Conservation (phyloP, 2,888 invertebrate genomes). For the Gandaritis pyraliata region DNA sequence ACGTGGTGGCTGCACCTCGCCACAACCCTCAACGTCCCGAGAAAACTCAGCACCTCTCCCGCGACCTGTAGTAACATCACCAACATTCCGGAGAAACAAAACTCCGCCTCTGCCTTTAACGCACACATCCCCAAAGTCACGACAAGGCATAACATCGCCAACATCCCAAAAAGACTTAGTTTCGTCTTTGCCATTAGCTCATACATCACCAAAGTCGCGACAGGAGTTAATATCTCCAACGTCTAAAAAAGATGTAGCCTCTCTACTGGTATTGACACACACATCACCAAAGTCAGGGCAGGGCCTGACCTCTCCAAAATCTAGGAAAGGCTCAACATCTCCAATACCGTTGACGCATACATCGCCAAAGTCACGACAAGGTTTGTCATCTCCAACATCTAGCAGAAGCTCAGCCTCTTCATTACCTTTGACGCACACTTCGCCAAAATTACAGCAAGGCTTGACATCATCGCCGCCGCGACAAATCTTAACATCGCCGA, state of each 20-base stretch:
- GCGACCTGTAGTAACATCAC: not conserved
- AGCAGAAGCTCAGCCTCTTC: not conserved
- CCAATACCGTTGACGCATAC: conserved; percentile 1
- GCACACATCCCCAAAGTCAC: conserved; percentile 13
- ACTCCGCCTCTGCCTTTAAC: conserved; percentile 2
- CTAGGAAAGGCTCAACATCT: not conserved
- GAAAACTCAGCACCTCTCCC: not conserved
- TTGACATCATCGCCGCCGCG: not conserved
- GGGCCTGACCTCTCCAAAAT: not conserved
- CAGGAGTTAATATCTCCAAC: not conserved
- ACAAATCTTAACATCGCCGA: conserved; percentile 1
- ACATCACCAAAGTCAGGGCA: conserved; percentile 7
- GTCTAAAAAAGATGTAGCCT: not conserved
- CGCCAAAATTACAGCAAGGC: not conserved
- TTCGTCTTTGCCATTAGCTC: not conserved
- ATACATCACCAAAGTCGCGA: conserved; percentile 8
- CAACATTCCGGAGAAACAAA: not conserved
- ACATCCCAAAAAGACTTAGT: not conserved
- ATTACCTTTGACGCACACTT: not conserved
- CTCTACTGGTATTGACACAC: not conserved
- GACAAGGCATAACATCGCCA: not conserved
- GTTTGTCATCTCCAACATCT: not conserved
- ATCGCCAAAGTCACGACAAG: conserved; percentile 13
- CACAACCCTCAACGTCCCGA: conserved; percentile 3
- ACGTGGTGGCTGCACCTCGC: not conserved